These are phyloP conservation scores for Vollenhovia emeryi DNA, from an alignment of 1,140 invertebrate genomes.

Conservation along the genomic window DNA sequence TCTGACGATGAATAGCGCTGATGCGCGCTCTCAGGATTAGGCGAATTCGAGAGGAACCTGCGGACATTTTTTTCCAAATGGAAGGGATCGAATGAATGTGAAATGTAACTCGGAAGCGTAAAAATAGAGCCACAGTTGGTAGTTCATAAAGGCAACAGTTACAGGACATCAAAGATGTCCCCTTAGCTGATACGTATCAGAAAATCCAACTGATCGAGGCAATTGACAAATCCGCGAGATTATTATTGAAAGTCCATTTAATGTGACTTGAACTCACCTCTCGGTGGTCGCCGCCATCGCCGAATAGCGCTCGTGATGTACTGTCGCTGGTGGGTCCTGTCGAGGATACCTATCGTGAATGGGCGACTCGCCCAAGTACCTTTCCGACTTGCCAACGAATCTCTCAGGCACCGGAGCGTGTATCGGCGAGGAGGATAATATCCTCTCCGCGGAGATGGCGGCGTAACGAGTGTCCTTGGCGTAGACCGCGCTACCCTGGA, in stretches of 20 bases:
- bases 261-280: conserved; percentile 46
- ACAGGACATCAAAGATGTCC: not conserved
- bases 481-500: conserved; percentile 37
- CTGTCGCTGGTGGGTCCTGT: conserved; percentile 58
- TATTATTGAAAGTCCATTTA: not conserved
- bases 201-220: not conserved
- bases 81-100: not conserved
- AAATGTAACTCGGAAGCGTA: not conserved
- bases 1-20: conserved; percentile 82
- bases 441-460: conserved; percentile 75
- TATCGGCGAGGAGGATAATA: conserved; percentile 80
- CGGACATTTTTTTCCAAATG: not conserved
- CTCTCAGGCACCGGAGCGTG: conserved; percentile 81
- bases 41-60: conserved; percentile 77
- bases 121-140: not conserved
- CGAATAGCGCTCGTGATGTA: conserved; percentile 77
- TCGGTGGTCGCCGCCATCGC: conserved; percentile 73
- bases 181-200: not conserved
- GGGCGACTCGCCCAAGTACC: conserved; percentile 76
- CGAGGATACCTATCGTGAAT: conserved; percentile 78
- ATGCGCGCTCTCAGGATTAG: conserved; percentile 79
- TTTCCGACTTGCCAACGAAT: conserved; percentile 75
- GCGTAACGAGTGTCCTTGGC: conserved; percentile 74
- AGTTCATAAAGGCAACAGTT: not conserved
- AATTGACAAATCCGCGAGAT: not conserved